Evolutionary conservation across 2,888 invertebrate genomes (phyloP).

Genomic region (Panopea generosa): DNA sequence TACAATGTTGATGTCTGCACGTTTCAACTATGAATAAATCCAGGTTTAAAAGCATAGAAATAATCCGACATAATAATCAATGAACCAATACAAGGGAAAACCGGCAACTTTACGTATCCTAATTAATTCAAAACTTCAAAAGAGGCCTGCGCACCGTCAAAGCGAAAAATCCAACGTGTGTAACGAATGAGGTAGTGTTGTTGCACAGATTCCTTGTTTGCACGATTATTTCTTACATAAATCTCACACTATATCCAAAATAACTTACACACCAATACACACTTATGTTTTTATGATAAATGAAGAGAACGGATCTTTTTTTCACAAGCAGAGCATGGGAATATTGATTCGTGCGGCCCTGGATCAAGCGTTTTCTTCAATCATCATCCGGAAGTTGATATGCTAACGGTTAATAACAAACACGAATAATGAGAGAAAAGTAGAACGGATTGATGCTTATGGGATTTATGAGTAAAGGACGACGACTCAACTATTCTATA

Average conservation of each 20-base stretch:
- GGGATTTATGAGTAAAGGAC: too few species aligned
- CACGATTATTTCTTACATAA: too few species aligned
- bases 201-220: background rate
- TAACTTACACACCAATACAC: slow-evolving; percentile 25
- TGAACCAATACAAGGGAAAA: too few species aligned
- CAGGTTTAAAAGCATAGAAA: too few species aligned
- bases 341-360: slow-evolving; percentile 45
- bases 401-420: too few species aligned
- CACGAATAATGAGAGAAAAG: too few species aligned
- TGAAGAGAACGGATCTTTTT: slow-evolving; percentile 31
- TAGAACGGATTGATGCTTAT: too few species aligned
- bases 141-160: slow-evolving; percentile 31
- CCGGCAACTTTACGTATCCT: slow-evolving; percentile 2
- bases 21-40: too few species aligned
- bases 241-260: slow-evolving; percentile 19
- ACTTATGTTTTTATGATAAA: slow-evolving; percentile 37
- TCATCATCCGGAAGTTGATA: slow-evolving; percentile 30
- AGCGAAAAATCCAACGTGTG: slow-evolving; percentile 31
- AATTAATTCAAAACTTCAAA: slow-evolving; percentile 25
- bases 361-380: slow-evolving; percentile 14
- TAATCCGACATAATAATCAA: too few species aligned
- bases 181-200: background rate
- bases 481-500: too few species aligned
- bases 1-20: too few species aligned
- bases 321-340: slow-evolving; percentile 36